Evolutionary conservation across 2,113 vertebrate species (phyloP).

Genomic region (Lepus timidus): DNA sequence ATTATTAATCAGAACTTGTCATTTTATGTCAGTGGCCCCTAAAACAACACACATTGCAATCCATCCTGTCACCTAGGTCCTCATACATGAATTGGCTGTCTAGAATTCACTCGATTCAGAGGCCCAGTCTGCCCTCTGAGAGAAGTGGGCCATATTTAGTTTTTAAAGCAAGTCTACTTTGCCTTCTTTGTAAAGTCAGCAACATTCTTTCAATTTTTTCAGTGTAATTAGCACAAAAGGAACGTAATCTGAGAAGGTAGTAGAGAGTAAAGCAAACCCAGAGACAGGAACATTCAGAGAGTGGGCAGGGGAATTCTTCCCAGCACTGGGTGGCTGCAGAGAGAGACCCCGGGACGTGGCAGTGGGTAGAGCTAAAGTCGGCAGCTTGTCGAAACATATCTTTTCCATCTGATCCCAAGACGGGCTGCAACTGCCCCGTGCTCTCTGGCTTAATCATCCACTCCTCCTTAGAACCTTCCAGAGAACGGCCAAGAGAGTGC

Average conservation of each 20-base stretch:
- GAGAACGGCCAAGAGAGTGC: not conserved
- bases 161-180: slow-evolving; percentile 85
- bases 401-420: not conserved
- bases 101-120: slow-evolving; percentile 85
- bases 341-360: not conserved
- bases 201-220: slow-evolving; percentile 88
- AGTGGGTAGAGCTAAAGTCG: not conserved
- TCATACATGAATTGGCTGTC: slow-evolving; percentile 82
- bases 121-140: slow-evolving; percentile 84
- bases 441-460: not conserved
- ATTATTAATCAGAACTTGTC: not conserved
- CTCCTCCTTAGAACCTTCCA: not conserved
- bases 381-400: slow-evolving; percentile 1
- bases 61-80: slow-evolving; percentile 80
- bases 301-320: slow-evolving; percentile 73
- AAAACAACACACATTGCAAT: slow-evolving; percentile 33
- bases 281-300: slow-evolving; percentile 83
- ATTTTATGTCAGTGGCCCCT: not conserved
- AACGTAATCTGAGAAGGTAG: slow-evolving; percentile 87
- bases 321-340: not conserved
- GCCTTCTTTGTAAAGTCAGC: slow-evolving; percentile 88
- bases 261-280: slow-evolving; percentile 79
- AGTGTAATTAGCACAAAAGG: slow-evolving; percentile 89
- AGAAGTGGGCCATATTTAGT: slow-evolving; percentile 87
- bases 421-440: slow-evolving; percentile 16